These are phyloP conservation scores for Argopecten irradians DNA, from an alignment of 1,140 invertebrate species.

Conservation along the genomic window DNA sequence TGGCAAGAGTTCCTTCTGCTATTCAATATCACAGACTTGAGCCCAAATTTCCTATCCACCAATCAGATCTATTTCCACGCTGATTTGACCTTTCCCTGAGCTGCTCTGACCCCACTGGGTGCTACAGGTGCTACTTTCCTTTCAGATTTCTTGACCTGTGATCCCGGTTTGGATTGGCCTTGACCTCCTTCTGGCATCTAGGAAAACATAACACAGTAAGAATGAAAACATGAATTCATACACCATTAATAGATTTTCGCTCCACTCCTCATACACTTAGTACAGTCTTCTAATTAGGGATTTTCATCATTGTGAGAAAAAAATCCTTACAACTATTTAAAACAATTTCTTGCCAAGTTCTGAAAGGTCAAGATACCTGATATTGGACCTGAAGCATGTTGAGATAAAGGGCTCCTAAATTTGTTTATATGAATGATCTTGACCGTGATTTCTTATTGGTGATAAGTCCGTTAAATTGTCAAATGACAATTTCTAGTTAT, in stretches of 20 bases:
- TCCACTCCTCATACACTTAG: not conserved
- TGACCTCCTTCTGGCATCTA: not conserved
- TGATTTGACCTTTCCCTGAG: conserved; percentile 32
- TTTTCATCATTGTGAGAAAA: not conserved
- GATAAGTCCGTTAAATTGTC: too few relatives aligned
- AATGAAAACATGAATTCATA: not conserved
- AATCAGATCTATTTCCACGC: conserved; percentile 35
- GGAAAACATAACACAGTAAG: not conserved
- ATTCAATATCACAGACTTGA: not conserved
- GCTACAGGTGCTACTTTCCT: conserved; percentile 21
- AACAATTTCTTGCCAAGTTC: not conserved
- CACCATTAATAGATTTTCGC: not conserved
- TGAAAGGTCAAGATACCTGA: too few relatives aligned
- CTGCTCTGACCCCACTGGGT: not conserved
- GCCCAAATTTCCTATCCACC: not conserved
- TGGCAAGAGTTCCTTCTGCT: too few relatives aligned
- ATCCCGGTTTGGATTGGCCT: conserved; percentile 22
- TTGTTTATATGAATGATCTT: too few relatives aligned
- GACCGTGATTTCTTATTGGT: too few relatives aligned
- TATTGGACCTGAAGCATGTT: too few relatives aligned
- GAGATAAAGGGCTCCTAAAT: too few relatives aligned
- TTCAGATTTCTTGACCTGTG: conserved; percentile 36
- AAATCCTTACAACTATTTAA: not conserved
- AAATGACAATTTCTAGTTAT: conserved; percentile 18
- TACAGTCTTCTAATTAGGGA: not conserved